Evolutionary conservation across 2,888 invertebrate genomes (phyloP), one percentile per base, ranked within the genome.

Genomic region (Meta bourneti): DNA sequence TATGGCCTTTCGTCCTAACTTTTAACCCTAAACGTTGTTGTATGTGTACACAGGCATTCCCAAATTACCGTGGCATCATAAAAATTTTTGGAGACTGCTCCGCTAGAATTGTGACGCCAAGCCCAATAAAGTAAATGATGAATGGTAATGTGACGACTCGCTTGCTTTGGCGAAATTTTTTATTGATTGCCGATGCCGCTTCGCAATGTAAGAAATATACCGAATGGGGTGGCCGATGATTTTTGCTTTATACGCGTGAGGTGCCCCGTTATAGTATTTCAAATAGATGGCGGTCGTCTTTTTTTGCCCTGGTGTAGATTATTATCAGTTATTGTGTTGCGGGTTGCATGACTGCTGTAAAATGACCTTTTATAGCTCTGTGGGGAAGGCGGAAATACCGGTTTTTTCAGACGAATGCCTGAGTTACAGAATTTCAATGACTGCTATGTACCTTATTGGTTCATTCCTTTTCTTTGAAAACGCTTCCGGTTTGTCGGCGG

Each of bases 1-100:
- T 90, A 90, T 84, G 83, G 84, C 89, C 79, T 90, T 89, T 84
- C 89, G 74, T 83, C 84, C 78, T 78, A 84, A 84, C 89, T 90
- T 79, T 84, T 90, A 90, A 90, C 89, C 89, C 72, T 90, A 90
- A 90, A 90, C 89, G 89, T 90, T 84, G 89, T 83, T 90, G 89
- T 79, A 80, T 87, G 89, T 79, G 89, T 90, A 90, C 83, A 90
- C 83, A 90, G 84, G 89, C 83, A 51, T 84, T 84, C 71, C 78
- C 71, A 79, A 90, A 90, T 90, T 90, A 90, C 83, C 78, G 78
- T 11, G n/a, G 84, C 70, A 70, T 90, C 89, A 84, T 90, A 90
- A 90, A 90, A 90, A 90, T 90, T 84, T 80, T 77, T 77, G 71
- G 71, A 61, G 84, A 72, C 78, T 78, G 79, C 80, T 79, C 11